A percentile compares a stretch with the other conserved stretches of the same genome.
These are phyloP conservation scores for Drosophila dunni DNA, from an alignment of 1,140 invertebrate genomes.

Conservation along the genomic window DNA sequence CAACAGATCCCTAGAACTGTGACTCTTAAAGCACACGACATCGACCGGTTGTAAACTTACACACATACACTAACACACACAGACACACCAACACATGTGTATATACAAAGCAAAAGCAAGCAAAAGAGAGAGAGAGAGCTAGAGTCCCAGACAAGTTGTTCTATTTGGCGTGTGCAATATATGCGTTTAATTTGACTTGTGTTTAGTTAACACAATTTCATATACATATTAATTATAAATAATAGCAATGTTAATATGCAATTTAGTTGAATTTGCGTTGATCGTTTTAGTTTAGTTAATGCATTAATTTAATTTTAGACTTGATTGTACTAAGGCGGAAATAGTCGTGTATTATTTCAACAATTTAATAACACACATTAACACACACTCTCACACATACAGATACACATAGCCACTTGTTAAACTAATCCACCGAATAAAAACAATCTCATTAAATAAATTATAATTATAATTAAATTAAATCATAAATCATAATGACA, in stretches of 20 bases:
- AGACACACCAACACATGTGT: constrained; percentile 13
- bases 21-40: constrained; percentile 48
- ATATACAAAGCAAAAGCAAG: constrained; percentile 17
- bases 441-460: constrained; percentile 80
- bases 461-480: constrained; percentile 59
- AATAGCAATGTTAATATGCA: constrained; percentile 79
- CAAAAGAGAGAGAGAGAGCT: constrained; percentile 16
- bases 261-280: constrained; percentile 81
- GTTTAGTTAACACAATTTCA: constrained; percentile 60
- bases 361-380: constrained; percentile 30
- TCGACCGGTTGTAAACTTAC: constrained; percentile 61
- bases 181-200: constrained; percentile 59
- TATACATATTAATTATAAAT: constrained; percentile 54
- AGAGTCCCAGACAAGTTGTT: constrained; percentile 52
- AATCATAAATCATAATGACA: constrained; percentile 39
- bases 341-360: constrained; percentile 52
- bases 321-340: constrained; percentile 65
- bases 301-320: constrained; percentile 71
- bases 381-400: constrained; percentile 33
- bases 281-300: constrained; percentile 81
- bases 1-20: constrained; percentile 35
- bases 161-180: constrained; percentile 61
- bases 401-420: constrained; percentile 69
- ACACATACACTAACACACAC: constrained; percentile 45
- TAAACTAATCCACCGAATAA: constrained; percentile 82